Base-by-base conservation (phyloP, 2,113 vertebrate species). In the Lutjanus erythropterus region DNA sequence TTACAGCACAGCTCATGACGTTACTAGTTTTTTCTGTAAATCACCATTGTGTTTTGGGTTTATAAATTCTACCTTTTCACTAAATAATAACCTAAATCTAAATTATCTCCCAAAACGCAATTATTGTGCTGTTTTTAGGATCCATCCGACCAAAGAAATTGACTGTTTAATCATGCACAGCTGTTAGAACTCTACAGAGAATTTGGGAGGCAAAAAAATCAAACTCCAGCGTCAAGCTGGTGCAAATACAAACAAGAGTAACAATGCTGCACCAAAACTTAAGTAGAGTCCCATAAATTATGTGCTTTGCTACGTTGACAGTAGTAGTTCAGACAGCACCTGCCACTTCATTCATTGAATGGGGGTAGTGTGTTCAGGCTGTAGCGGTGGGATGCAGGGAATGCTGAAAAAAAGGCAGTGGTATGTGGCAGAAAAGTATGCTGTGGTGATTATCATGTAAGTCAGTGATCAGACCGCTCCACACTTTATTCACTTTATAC, bases 1-100 rank as follows among this genome's bases (percentile, higher is more conserved):
- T 70, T 47, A 71, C 71, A 62, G 65, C 66, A 18, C 50, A 85
- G 78, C 64, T 52, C 12, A 37, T 85, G 78, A 83, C 37, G 11
- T 78, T 29, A 37, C 46, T 10, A 16, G 49, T 7, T 19, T 55
- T 72, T 76, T 73, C 31, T 56, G 41, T n/a, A 21, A 25, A 64
- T 72, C 25, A 23, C 9, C 35, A 15, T 9, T 72, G 27, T 66
- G 31, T 71, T 49, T 31, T 60, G 23, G 68, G 65, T 53, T 58
- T 67, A 31, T 47, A 14, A 68, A 69, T 55, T 61, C 18, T 33
- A 65, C 58, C 35, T 37, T 16, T 23, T 44, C 35, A 15, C 14
- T 18, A 53, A 59, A 53, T 70, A 49, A 78, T 81, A 23, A 62
- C 25, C 10, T 25, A 11, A 60, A 71, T 42, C n/a, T 55, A 11